Conservation (phyloP, 2,113 vertebrate genomes). For the Laticauda colubrina region DNA sequence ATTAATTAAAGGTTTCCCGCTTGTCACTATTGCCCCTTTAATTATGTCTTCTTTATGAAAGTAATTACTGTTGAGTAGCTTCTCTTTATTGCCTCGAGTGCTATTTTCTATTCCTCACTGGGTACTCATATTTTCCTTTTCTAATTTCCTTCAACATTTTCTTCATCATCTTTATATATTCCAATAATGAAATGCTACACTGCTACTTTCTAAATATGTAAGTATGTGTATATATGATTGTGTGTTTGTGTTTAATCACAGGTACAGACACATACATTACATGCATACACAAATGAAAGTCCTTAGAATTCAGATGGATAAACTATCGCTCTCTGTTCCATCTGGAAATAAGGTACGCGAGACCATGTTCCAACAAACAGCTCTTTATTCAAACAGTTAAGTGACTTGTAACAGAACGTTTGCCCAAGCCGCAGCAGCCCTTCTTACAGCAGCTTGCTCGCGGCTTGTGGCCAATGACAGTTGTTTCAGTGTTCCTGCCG, state of each 20-base stretch:
- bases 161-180: not conserved
- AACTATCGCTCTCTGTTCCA: not conserved
- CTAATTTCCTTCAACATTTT: not conserved
- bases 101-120: not conserved
- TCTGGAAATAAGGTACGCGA: too few species aligned
- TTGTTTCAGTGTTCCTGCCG: too few species aligned
- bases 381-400: too few species aligned
- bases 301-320: not conserved
- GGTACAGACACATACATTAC: not conserved
- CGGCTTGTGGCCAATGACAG: too few species aligned
- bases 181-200: not conserved
- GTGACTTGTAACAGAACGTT: too few species aligned
- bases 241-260: not conserved
- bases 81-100: not conserved
- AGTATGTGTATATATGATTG: not conserved
- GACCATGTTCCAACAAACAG: too few species aligned
- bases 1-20: not conserved
- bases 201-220: not conserved
- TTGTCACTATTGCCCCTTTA: not conserved
- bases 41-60: not conserved
- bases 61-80: not conserved
- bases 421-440: too few species aligned
- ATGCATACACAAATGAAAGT: not conserved
- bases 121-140: not conserved
- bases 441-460: too few species aligned